A percentile compares a stretch with the other conserved stretches of the same genome.
phyloP scores from a whole-genome alignment of 2,888 invertebrate genomes.

The Pasiphila rectangulata region DNA sequence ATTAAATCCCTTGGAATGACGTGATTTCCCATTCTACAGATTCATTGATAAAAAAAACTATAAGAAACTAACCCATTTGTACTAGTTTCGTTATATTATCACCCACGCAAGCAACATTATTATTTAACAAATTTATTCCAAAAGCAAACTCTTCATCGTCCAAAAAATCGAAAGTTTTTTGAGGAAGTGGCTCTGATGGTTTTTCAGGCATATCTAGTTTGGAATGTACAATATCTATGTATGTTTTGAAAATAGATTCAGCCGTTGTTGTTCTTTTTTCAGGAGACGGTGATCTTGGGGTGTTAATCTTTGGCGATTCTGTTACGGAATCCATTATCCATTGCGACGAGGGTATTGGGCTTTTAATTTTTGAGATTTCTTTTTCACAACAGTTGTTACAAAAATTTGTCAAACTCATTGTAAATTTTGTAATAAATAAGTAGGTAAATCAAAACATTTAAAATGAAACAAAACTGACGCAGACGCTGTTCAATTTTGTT shows the following conservation, averaged over 20 bases:
- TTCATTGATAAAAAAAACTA: too few relatives aligned
- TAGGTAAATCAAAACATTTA: not conserved
- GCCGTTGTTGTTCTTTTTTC: slow-evolving; percentile 43
- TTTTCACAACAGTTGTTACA: slow-evolving; percentile 44
- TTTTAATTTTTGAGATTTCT: slow-evolving; percentile 37
- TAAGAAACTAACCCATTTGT: slow-evolving; percentile 60
- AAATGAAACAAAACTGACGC: too few relatives aligned
- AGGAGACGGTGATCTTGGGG: slow-evolving; percentile 50
- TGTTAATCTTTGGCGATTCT: slow-evolving; percentile 27
- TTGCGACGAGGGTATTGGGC: slow-evolving; percentile 38
- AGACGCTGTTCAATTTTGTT: not conserved
- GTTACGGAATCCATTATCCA: slow-evolving; percentile 44
- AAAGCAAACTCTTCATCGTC: slow-evolving; percentile 73
- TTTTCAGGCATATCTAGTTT: slow-evolving; percentile 55
- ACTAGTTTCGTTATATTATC: slow-evolving; percentile 67
- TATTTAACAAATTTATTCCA: slow-evolving; percentile 67
- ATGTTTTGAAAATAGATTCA: slow-evolving; percentile 60
- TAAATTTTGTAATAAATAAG: slow-evolving; percentile 20
- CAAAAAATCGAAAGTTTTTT: slow-evolving; percentile 68
- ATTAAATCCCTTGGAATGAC: too few relatives aligned
- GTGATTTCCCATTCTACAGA: too few relatives aligned
- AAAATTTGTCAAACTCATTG: slow-evolving; percentile 38
- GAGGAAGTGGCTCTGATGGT: slow-evolving; percentile 51
- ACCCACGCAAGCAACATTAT: slow-evolving; percentile 73
- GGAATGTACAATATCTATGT: slow-evolving; percentile 61